phyloP scores from a whole-genome alignment of 2,113 vertebrate genomes.

The Dicaeum eximium region DNA sequence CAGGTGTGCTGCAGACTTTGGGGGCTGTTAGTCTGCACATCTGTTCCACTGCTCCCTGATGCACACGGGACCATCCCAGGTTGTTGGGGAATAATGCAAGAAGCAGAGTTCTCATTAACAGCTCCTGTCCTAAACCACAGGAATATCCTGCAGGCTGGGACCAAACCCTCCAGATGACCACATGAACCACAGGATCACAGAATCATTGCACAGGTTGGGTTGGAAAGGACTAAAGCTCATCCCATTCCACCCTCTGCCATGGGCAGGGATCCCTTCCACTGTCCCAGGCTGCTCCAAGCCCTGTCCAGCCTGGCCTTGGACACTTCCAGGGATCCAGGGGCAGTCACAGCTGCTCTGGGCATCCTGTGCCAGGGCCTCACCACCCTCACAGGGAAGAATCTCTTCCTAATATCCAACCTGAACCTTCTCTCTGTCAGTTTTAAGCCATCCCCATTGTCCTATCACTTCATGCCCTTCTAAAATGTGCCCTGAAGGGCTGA shows the following conservation, averaged over 20 bases:
- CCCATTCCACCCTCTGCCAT: not conserved
- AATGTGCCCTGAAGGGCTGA: not conserved
- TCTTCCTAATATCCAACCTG: not conserved
- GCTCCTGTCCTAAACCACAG: not conserved
- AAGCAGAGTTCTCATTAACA: not conserved
- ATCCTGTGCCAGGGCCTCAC: fast-evolving
- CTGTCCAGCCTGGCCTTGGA: fast-evolving
- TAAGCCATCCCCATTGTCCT: not conserved
- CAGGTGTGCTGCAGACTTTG: not conserved
- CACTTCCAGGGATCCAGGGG: not conserved
- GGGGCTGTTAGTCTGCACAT: not conserved
- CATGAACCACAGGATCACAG: not conserved
- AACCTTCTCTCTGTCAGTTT: not conserved
- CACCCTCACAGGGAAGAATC: not conserved
- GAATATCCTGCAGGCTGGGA: not conserved
- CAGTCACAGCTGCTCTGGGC: not conserved
- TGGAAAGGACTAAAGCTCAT: not conserved
- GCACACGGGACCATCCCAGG: not conserved
- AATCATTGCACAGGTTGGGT: not conserved
- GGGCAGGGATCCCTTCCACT: not conserved
- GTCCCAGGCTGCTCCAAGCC: not conserved
- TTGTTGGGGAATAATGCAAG: not conserved
- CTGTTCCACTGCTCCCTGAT: not conserved
- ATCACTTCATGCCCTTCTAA: not conserved
- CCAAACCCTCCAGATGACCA: not conserved